Conservation (phyloP, 2,113 vertebrate species). For the Regulus satrapa region DNA sequence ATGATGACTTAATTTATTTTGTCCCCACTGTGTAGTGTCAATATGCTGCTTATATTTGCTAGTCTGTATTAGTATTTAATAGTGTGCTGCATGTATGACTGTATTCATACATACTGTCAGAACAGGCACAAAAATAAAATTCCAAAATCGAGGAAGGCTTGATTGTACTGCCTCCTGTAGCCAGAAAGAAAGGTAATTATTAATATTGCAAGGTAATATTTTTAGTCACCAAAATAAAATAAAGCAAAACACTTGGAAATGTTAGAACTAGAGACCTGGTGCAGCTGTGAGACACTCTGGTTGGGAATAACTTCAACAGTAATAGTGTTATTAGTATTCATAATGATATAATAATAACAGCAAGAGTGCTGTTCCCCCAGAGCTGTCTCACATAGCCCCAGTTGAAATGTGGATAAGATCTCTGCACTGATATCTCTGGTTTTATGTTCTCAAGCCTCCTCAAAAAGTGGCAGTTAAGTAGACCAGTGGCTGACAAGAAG, state of each 20-base stretch:
- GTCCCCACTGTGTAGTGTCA: not conserved
- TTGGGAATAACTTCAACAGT: not conserved
- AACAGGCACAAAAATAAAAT: not conserved
- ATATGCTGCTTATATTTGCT: not conserved
- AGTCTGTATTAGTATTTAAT: not conserved
- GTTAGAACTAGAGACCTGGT: not conserved
- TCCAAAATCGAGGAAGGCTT: not conserved
- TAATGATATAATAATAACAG: not conserved
- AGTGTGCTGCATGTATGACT: not conserved
- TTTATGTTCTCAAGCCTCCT: conserved; percentile 48
- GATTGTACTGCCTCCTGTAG: not conserved
- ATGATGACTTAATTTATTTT: not conserved
- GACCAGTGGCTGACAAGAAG: not conserved
- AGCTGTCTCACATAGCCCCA: not conserved
- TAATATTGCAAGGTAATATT: not conserved
- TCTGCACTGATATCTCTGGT: not conserved
- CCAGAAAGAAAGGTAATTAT: not conserved
- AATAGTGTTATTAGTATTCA: not conserved
- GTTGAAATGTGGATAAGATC: not conserved
- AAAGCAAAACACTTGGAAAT: not conserved
- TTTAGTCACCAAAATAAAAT: not conserved
- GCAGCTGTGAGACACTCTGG: not conserved
- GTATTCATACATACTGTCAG: not conserved
- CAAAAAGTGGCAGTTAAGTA: not conserved
- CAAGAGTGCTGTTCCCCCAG: not conserved